These are phyloP conservation scores for Hypocryptadius cinnamomeus DNA, from an alignment of 2,113 vertebrate species.

Conservation along the genomic window DNA sequence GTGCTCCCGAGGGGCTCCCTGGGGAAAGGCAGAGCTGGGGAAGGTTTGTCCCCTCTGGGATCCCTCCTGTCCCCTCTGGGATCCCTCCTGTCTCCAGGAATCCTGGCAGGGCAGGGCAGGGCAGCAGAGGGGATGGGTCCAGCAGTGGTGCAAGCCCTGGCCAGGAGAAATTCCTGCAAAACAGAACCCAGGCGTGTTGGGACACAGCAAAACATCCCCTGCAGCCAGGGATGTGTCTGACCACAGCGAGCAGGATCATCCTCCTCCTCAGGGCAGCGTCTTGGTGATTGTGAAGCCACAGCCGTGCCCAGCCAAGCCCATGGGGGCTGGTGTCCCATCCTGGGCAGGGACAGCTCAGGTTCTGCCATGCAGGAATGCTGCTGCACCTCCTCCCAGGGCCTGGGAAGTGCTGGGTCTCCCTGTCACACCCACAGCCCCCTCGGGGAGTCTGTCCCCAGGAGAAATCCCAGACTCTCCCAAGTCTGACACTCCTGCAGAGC, in stretches of 20 bases:
- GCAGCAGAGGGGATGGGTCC: background rate
- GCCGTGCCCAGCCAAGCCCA: background rate
- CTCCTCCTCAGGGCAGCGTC: background rate
- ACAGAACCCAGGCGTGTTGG: accelerated
- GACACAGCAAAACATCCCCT: accelerated
- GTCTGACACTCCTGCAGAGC: accelerated
- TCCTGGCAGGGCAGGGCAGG: background rate
- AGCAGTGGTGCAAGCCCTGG: background rate
- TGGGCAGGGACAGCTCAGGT: background rate
- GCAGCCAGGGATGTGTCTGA: background rate
- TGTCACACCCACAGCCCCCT: background rate
- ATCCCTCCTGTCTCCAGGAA: background rate
- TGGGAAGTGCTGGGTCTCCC: background rate
- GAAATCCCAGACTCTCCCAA: background rate
- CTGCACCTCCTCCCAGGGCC: background rate
- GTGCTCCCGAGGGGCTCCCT: background rate
- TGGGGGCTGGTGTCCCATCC: accelerated
- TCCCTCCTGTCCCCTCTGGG: background rate
- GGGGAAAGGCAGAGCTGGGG: background rate
- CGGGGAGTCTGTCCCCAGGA: background rate
- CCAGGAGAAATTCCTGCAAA: background rate
- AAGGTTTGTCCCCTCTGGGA: background rate
- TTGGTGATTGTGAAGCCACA: background rate
- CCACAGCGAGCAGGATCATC: background rate
- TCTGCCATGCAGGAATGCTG: background rate